phyloP scores from a whole-genome alignment of 2,113 vertebrate genomes.

The Trematomus loennbergii region DNA sequence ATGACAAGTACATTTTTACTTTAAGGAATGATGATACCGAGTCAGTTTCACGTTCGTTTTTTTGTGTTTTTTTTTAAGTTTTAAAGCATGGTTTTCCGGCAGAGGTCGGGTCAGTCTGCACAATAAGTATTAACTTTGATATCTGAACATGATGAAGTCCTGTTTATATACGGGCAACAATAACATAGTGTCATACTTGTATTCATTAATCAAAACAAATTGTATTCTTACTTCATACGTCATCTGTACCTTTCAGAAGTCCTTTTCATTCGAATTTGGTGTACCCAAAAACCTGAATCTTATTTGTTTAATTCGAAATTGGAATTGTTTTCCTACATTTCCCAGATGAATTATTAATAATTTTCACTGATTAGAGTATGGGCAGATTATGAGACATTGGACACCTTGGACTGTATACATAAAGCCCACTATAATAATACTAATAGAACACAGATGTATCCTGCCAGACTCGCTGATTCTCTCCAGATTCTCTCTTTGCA shows the following conservation, averaged over 20 bases:
- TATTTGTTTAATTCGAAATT: neutral
- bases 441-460: neutral
- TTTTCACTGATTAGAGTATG: neutral
- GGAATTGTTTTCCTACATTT: neutral
- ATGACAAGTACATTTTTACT: neutral
- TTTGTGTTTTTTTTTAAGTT: conserved; percentile 3
- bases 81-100: neutral
- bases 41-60: neutral
- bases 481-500: neutral
- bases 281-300: neutral
- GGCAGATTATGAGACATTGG: neutral
- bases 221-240: neutral
- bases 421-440: neutral
- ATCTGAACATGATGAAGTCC: neutral
- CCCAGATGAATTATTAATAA: neutral
- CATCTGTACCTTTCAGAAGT: neutral
- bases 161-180: neutral
- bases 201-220: neutral
- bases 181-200: no score
- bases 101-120: conserved; percentile 22
- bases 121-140: neutral
- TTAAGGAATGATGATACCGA: neutral
- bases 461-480: neutral
- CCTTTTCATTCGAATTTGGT: neutral
- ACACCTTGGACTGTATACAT: neutral